phyloP scores from a whole-genome alignment of 2,797 vertebrate genomes.

The Podargus strigoides region DNA sequence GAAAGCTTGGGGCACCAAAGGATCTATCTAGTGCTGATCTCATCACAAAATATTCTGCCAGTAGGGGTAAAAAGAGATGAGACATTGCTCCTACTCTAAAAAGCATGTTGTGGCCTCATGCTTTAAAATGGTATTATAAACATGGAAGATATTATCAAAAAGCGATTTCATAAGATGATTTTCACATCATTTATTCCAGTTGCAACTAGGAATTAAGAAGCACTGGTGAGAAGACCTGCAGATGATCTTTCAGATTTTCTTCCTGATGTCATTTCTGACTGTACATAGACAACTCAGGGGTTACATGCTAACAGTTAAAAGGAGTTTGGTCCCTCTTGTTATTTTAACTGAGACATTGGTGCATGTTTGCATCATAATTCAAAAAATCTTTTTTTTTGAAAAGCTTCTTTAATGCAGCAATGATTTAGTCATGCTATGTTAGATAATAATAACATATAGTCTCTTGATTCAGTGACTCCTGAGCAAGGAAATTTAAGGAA shows the following conservation, averaged over 20 bases:
- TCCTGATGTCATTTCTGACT: not conserved
- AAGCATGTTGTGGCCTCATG: not conserved
- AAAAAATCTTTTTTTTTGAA: not conserved
- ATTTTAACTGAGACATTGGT: not conserved
- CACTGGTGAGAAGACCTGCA: not conserved
- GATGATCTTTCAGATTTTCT: not conserved
- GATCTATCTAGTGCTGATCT: not conserved
- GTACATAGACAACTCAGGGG: not conserved
- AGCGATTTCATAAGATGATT: not conserved
- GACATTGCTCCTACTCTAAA: not conserved
- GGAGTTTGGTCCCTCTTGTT: not conserved
- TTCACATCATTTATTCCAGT: not conserved
- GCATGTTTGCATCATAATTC: not conserved
- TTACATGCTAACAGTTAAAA: not conserved
- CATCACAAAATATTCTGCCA: not conserved
- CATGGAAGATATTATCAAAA: not conserved
- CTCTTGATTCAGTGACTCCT: not conserved
- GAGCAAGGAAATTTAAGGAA: not conserved
- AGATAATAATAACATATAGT: not conserved
- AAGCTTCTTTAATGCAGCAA: not conserved
- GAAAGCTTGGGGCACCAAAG: not conserved
- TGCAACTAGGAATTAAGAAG: not conserved
- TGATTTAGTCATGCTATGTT: fast-evolving
- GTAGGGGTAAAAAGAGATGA: not conserved
- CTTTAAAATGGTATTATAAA: not conserved